Evolutionary conservation across 2,113 vertebrate genomes (phyloP).

Genomic region (Grammomys dolichurus): DNA sequence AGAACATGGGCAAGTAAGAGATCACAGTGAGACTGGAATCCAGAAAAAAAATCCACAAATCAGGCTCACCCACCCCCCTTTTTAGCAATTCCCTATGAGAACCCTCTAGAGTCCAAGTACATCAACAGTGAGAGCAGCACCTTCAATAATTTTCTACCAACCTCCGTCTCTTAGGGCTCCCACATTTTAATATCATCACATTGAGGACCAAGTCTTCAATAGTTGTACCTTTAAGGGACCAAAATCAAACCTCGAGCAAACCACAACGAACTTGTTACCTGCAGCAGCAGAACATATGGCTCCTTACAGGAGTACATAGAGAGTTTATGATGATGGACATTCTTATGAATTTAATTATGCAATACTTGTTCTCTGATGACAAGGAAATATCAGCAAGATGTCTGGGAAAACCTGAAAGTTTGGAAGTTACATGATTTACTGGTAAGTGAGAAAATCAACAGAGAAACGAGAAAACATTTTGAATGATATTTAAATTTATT

Average conservation of each 20-base stretch:
- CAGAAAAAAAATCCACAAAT: not conserved
- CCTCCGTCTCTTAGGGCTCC: not conserved
- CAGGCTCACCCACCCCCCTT: no score
- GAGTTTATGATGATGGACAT: not conserved
- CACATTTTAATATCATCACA: not conserved
- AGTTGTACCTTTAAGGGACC: not conserved
- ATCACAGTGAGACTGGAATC: not conserved
- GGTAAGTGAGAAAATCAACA: not conserved
- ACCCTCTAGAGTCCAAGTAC: not conserved
- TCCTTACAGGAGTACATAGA: not conserved
- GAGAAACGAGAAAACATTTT: conserved; percentile 1
- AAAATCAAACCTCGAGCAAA: not conserved
- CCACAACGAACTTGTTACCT: not conserved
- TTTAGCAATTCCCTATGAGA: not conserved
- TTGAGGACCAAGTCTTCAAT: not conserved
- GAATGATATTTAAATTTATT: not conserved
- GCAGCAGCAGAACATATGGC: not conserved
- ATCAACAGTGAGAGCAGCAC: not conserved
- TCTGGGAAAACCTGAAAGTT: not conserved
- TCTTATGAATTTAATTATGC: not conserved
- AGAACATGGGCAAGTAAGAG: not conserved
- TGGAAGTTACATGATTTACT: not conserved
- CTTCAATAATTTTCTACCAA: not conserved
- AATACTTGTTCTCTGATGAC: not conserved
- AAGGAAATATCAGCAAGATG: not conserved